Evolutionary conservation across 1,140 invertebrate genomes (phyloP), one percentile per base, ranked within the genome.

Genomic region (Heliconius hermathena): DNA sequence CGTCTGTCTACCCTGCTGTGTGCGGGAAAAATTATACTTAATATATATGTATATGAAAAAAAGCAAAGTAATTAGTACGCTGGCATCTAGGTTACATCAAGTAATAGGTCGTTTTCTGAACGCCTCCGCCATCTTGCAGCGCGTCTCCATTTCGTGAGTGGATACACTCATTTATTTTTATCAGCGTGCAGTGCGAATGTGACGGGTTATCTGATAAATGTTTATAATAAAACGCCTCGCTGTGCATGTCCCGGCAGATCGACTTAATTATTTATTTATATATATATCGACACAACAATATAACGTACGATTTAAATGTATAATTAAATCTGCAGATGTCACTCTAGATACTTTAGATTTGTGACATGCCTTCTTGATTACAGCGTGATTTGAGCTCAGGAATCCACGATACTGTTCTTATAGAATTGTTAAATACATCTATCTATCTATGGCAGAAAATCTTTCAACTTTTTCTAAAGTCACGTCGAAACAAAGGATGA

Each of bases 201-300:
- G 84, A 88, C 86, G 82, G 82, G 72, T 79, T 86, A 89, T 89
- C 87, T 84, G 89, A 89, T 90, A 88, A 89, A 87, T 85, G 81
- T 74, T 80, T 79, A 74, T 88, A 88, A 88, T 85, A 83, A 88
- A 90, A 86, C 86, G 79, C 76, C 36, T 78, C 73, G 76, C 78
- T 75, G 77, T 79, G 82, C 79, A 78, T 84, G 87, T 81, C 83
- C 60, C 75, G 82, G 85, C 87, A 87, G 89, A 89, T 89, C 89
- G 85, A 85, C 81, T 88, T 88, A 89, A 90, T 89, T 88, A 84
- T 81, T 85, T 89, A 88, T 88, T 89, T 85, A 87, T 87, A 82
- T 84, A 81, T 74, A 82, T 83, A 81, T 74, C 38, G 72, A 41
- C 49, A 29, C 76, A 57, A n/a, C 60, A 4, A 46, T 70, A 46